These are phyloP conservation scores for Epirrhoe tristata DNA, from an alignment of 2,888 invertebrate species.

Conservation along the genomic window DNA sequence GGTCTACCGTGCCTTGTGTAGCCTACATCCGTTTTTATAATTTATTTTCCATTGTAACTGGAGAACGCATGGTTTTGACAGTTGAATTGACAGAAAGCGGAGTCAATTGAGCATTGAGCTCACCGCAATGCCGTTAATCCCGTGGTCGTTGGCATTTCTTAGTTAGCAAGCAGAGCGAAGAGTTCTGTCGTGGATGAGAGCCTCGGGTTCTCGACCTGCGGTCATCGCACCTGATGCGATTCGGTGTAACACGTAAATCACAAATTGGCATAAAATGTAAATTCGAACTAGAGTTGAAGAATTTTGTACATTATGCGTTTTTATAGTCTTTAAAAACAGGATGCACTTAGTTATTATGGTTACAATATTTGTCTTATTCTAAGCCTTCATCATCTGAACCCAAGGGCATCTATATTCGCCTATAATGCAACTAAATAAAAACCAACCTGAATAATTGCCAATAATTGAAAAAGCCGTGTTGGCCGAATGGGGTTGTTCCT, in stretches of 20 bases:
- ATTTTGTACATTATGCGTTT: not conserved
- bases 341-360: too few relatives aligned
- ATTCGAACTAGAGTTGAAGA: not conserved
- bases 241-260: constrained; percentile 22
- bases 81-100: not conserved
- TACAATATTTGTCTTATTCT: too few relatives aligned
- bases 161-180: constrained; percentile 12
- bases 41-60: not conserved
- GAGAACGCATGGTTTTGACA: not conserved
- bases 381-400: too few relatives aligned
- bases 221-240: constrained; percentile 41
- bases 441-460: too few relatives aligned
- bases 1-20: too few relatives aligned
- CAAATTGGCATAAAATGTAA: not conserved
- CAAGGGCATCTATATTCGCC: too few relatives aligned
- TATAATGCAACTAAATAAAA: too few relatives aligned
- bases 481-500: too few relatives aligned
- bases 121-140: not conserved
- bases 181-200: constrained; percentile 34
- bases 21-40: too few relatives aligned
- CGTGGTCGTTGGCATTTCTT: not conserved
- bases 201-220: constrained; percentile 37
- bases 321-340: too few relatives aligned
- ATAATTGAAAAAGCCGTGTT: too few relatives aligned
- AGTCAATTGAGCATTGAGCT: not conserved